These are phyloP conservation scores for Zelostemma sp. DNA, from an alignment of 1,140 invertebrate species.

Conservation along the genomic window DNA sequence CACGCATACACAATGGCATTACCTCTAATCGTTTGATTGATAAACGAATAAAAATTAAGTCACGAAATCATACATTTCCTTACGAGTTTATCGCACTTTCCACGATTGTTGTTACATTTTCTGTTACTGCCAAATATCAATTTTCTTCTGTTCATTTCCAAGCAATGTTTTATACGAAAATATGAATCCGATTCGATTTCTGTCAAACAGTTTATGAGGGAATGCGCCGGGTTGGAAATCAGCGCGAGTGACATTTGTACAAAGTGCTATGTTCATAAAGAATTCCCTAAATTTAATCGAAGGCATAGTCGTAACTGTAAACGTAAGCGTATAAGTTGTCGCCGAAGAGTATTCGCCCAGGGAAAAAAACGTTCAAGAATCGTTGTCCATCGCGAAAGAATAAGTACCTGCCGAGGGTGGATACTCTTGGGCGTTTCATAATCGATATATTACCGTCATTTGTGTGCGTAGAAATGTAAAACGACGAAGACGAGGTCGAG, in stretches of 20 bases:
- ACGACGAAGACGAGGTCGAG: constrained; percentile 12
- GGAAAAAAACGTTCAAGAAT: constrained; percentile 26
- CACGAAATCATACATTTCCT: too few relatives aligned
- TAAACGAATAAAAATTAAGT: not conserved
- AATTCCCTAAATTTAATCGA: constrained; percentile 14
- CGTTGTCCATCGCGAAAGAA: constrained; percentile 18
- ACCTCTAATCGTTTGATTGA: not conserved
- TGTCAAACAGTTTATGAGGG: too few relatives aligned
- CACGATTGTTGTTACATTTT: too few relatives aligned
- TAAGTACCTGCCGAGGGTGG: constrained; percentile 25
- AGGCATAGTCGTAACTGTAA: constrained; percentile 26
- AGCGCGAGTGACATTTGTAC: not conserved
- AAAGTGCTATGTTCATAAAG: constrained; percentile 8
- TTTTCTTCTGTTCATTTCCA: too few relatives aligned
- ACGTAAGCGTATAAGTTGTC: constrained; percentile 20
- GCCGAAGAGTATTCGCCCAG: constrained; percentile 22
- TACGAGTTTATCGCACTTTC: too few relatives aligned
- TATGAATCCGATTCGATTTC: too few relatives aligned
- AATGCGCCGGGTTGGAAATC: too few relatives aligned
- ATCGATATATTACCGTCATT: constrained; percentile 30
- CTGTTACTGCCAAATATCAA: too few relatives aligned
- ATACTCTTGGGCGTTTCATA: constrained; percentile 27
- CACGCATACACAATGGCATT: not conserved
- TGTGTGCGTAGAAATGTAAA: constrained; percentile 35
- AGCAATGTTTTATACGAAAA: too few relatives aligned